Conservation (phyloP, 2,797 vertebrate genomes). For the Apogon talboti region DNA sequence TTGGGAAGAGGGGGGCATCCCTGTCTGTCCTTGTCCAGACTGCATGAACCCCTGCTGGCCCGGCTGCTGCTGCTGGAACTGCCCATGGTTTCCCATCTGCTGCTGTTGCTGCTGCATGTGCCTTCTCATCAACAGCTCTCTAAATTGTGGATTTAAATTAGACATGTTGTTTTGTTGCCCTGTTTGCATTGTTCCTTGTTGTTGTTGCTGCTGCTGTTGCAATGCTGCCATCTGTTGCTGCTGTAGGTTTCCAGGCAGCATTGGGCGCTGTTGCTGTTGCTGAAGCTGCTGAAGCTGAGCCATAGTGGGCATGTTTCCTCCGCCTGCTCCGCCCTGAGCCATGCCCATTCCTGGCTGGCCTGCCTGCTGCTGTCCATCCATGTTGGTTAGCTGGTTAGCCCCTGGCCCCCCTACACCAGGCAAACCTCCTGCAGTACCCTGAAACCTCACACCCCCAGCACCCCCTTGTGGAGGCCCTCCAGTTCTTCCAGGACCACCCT, state of each 20-base stretch:
- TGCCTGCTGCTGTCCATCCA: constrained; percentile 82
- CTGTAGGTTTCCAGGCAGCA: constrained; percentile 78
- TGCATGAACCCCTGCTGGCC: constrained; percentile 79
- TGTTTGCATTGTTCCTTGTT: constrained; percentile 84
- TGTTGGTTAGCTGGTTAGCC: constrained; percentile 68
- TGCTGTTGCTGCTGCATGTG: constrained; percentile 88
- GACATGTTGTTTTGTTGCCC: constrained; percentile 89
- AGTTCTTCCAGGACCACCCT: constrained; percentile 60
- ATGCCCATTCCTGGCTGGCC: constrained; percentile 87
- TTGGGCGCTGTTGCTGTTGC: constrained; percentile 74
- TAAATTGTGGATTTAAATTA: constrained; percentile 89
- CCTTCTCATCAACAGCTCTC: constrained; percentile 90
- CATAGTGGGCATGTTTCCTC: constrained; percentile 80
- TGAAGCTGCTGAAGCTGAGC: constrained; percentile 85
- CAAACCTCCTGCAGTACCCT: constrained; percentile 68
- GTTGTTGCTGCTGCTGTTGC: constrained; percentile 74
- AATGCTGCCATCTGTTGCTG: constrained; percentile 87
- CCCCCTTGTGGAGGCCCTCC: constrained; percentile 66
- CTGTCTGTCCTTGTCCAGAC: constrained; percentile 75
- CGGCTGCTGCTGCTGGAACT: constrained; percentile 89
- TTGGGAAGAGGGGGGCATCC: constrained; percentile 71
- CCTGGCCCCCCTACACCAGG: constrained; percentile 72
- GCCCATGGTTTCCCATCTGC: constrained; percentile 90
- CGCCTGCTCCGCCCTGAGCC: constrained; percentile 83
- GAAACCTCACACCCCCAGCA: constrained; percentile 83